These are phyloP conservation scores for Scaptomyza pallida DNA, from an alignment of 1,140 invertebrate genomes.

Conservation along the genomic window DNA sequence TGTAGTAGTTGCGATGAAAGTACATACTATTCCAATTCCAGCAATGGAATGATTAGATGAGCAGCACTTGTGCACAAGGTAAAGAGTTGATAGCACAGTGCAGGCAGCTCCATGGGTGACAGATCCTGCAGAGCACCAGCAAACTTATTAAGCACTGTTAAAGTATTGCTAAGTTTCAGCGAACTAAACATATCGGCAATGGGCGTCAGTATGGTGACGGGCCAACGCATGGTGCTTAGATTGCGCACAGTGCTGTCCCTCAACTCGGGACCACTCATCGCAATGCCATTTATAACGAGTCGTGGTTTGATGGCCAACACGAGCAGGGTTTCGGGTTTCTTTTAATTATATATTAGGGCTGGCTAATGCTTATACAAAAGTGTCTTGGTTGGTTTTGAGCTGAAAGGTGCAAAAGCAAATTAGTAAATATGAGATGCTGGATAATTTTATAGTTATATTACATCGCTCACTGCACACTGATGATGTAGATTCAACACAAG, in stretches of 20 bases:
- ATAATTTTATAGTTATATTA: too few species aligned
- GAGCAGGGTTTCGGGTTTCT: slow-evolving; percentile 82
- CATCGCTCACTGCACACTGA: too few species aligned
- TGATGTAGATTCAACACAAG: too few species aligned
- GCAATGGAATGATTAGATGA: slow-evolving; percentile 73
- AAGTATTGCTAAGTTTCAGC: slow-evolving; percentile 69
- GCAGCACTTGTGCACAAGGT: slow-evolving; percentile 82
- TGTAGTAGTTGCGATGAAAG: slow-evolving; percentile 84
- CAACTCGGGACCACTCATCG: slow-evolving; percentile 83
- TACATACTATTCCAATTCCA: slow-evolving; percentile 84
- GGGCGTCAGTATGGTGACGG: slow-evolving; percentile 75
- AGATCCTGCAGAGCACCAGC: slow-evolving; percentile 82
- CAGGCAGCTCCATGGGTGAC: slow-evolving; percentile 84
- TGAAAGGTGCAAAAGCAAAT: too few species aligned
- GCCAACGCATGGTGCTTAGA: slow-evolving; percentile 83
- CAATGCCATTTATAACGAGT: slow-evolving; percentile 75
- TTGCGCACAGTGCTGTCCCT: slow-evolving; percentile 76
- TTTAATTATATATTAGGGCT: too few species aligned
- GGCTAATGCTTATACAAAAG: too few species aligned
- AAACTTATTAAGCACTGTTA: slow-evolving; percentile 84
- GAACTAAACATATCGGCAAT: slow-evolving; percentile 84
- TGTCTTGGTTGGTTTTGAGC: too few species aligned
- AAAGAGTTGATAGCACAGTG: slow-evolving; percentile 84
- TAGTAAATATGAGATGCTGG: too few species aligned
- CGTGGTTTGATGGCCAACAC: slow-evolving; percentile 69